Base-by-base conservation (phyloP, 2,797 vertebrate species). In the Moxostoma hubbsi region DNA sequence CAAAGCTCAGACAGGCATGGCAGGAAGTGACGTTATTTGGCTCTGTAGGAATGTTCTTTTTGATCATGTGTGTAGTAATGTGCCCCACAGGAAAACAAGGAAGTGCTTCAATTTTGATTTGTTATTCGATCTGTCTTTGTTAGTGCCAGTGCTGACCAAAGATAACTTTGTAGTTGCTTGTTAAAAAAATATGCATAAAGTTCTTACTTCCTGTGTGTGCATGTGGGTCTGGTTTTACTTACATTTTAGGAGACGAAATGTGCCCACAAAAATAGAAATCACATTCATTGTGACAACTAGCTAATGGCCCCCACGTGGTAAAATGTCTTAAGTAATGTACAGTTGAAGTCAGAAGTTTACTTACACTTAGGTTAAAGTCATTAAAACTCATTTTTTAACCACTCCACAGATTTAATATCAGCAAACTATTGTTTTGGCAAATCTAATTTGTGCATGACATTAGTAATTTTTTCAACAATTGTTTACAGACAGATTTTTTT, bases 21-120 rank as follows among this genome's bases (percentile, higher is more conserved):
- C 88, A 89, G 90, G 92, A 93, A 90, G 85, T 86, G 80, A 82
- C 86, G 86, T 87, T 88, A 88, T 87, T 85, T 10, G 9, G 73
- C 84, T 86, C 73, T 80, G 68, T 75, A 84, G 83, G 82, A 87
- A 86, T 89, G 77, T 84, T 89, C 79, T 53, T 82, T 82, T 83
- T 85, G 79, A 88, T 87, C 80, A 81, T 79, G 72, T 73, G 50
- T 77, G 82, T 73, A 81, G 79, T 73, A 54, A 62, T 9, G 11
- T 51, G 73, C 59, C 24, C 64, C 59, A 67, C 79, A 73, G 71
- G 61, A 47, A 73, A 82, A 83, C 50, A 57, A 75, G 82, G 84
- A 86, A 86, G 67, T 82, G 77, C 74, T 77, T 76, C 43, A 11
- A 66, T 75, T 18, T 66, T 43, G 66, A 67, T 77, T 78, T 80